A percentile compares a stretch with the other conserved stretches of the same genome.
Evolutionary conservation across 2,113 vertebrate genomes (phyloP).

Genomic region (Fukomys damarensis): DNA sequence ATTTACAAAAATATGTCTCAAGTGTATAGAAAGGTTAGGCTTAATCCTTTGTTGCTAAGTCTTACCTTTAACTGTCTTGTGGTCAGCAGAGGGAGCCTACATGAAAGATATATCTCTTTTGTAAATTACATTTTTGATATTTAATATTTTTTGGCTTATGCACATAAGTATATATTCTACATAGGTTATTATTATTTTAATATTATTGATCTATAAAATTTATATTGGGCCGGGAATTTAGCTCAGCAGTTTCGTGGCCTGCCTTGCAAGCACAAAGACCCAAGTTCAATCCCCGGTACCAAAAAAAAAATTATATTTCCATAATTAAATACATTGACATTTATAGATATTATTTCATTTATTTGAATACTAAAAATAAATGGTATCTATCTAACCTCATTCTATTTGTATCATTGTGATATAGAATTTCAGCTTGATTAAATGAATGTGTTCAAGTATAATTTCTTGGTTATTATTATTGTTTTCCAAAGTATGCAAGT

Average conservation of each 20-base stretch:
- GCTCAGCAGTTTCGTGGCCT: too few species aligned
- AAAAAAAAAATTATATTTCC: too few species aligned
- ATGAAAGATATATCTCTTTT: neutral
- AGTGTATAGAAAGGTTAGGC: neutral
- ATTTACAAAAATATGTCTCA: neutral
- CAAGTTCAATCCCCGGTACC: too few species aligned
- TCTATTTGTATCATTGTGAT: neutral
- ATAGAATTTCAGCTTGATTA: neutral
- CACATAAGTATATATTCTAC: neutral
- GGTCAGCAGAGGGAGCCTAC: neutral
- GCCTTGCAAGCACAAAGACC: too few species aligned
- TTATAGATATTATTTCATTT: neutral
- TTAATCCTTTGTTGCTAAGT: constrained; percentile 25
- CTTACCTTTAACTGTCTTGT: neutral
- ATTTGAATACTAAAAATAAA: neutral
- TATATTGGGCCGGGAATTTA: too few species aligned
- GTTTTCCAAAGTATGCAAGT: neutral
- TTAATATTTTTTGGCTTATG: neutral
- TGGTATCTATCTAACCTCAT: neutral
- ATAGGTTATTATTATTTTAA: neutral
- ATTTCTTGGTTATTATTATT: neutral
- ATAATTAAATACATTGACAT: neutral
- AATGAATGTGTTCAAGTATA: neutral
- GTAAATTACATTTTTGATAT: constrained; percentile 4
- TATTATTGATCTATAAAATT: neutral